These are phyloP conservation scores for Hoplodrina ambigua DNA, from an alignment of 2,888 invertebrate species.

Conservation along the genomic window DNA sequence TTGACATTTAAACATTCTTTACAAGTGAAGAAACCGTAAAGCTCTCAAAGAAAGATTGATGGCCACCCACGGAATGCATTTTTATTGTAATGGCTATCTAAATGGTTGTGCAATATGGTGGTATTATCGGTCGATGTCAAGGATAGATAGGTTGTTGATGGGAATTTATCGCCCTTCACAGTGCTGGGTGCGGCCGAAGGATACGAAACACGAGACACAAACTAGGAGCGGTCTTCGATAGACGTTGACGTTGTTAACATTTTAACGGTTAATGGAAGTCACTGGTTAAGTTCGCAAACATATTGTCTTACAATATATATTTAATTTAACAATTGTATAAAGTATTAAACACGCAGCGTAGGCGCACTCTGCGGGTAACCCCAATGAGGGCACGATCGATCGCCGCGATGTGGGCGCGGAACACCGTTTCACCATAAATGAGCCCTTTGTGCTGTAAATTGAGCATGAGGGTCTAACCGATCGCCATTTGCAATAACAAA, in stretches of 20 bases:
- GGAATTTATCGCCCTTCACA: constrained; percentile 83
- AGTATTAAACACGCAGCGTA: constrained; percentile 70
- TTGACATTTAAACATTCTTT: constrained; percentile 71
- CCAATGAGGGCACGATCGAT: constrained; percentile 88
- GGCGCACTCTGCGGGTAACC: constrained; percentile 76
- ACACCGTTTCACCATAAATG: constrained; percentile 80
- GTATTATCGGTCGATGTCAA: constrained; percentile 83
- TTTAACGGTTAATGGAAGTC: constrained; percentile 82
- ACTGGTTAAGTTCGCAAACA: constrained; percentile 72
- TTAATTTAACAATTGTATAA: constrained; percentile 51
- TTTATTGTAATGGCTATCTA: constrained; percentile 86
- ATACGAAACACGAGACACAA: constrained; percentile 79
- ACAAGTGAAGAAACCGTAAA: constrained; percentile 68
- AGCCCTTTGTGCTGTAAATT: constrained; percentile 88
- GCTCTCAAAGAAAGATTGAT: constrained; percentile 76
- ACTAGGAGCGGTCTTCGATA: constrained; percentile 82
- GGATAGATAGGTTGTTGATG: constrained; percentile 85
- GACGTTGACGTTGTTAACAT: constrained; percentile 75
- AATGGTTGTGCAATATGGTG: constrained; percentile 85
- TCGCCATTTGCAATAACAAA: constrained; percentile 84
- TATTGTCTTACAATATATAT: constrained; percentile 62
- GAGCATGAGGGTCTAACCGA: constrained; percentile 84
- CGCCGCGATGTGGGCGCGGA: constrained; percentile 81
- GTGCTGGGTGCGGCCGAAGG: constrained; percentile 81
- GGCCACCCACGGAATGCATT: constrained; percentile 84